Conservation (phyloP, 1,140 invertebrate genomes). For the Hylaeus volcanicus region DNA sequence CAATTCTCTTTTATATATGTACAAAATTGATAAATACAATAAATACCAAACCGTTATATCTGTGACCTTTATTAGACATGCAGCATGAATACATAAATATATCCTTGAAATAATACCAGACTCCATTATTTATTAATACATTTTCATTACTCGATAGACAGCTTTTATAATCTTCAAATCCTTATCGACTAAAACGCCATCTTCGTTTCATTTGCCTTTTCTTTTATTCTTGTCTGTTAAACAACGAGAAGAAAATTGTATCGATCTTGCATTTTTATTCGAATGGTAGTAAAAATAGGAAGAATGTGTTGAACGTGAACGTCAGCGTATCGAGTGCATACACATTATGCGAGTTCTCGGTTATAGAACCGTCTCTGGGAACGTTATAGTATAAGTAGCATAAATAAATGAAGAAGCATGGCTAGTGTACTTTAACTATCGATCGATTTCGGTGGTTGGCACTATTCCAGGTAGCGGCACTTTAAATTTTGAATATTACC, state of each 20-base stretch:
- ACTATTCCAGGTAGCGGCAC: constrained; percentile 54
- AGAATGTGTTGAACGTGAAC: not conserved
- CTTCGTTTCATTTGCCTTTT: too few relatives aligned
- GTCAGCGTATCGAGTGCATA: not conserved
- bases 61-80: too few relatives aligned
- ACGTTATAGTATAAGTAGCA: constrained; percentile 32
- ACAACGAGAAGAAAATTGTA: not conserved
- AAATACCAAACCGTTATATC: too few relatives aligned
- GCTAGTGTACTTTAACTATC: constrained; percentile 50
- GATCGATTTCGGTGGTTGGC: constrained; percentile 65
- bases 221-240: not conserved
- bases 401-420: constrained; percentile 67
- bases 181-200: too few relatives aligned
- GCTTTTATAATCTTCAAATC: too few relatives aligned
- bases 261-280: not conserved
- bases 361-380: constrained; percentile 5
- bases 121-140: too few relatives aligned
- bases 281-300: not conserved
- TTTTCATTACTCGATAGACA: too few relatives aligned
- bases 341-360: constrained; percentile 23
- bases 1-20: too few relatives aligned
- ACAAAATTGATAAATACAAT: too few relatives aligned
- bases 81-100: too few relatives aligned
- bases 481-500: constrained; percentile 65
- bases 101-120: too few relatives aligned